Base-by-base conservation (phyloP, 2,113 vertebrate genomes). In the Semnornis frantzii region DNA sequence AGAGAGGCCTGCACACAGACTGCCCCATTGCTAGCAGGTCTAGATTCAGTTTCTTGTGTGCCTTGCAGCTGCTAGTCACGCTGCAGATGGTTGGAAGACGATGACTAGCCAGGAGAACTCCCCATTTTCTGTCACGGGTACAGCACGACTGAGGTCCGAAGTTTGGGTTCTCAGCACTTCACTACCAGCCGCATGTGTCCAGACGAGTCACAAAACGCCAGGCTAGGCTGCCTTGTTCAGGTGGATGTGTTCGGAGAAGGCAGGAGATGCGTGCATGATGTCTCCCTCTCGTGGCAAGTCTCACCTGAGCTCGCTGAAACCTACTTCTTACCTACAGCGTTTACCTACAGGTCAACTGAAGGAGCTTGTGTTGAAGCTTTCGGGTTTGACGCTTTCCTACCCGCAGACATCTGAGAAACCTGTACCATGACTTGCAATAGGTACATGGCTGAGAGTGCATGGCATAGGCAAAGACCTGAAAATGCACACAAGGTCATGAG, bases 221-320 rank as follows among this genome's bases (percentile, higher is more conserved):
- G n/a, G 34, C 59, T 44, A 39, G 46, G 78, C 59, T 82, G 42
- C 31, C 54, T 62, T 25, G 23, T 28, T 70, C 71, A 89, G 85
- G 87, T 93, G 64, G 42, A 85, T 54, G 30, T 24, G 23, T 16
- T 71, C 27, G 42, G 68, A 64, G 84, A 92, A 82, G 33, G 55
- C 57, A 39, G 0, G 4, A 48, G 62, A 75, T 71, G 15, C 3
- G 0, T 33, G 81, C 91, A 65, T 77, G 65, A 75, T 92, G 93
- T 95, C 95, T 97, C 95, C 96, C 95, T 97, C 95, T 94, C 85
- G 87, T 95, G 96, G 94, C 65, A 93, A 84, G 73, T 44, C 78
- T 55, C 79, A 94, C 94, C 91, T 93, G 93, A 87, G 62, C 80
- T 78, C 62, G 69, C 44, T 85, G 58, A 88, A 93, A 88, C 72